phyloP scores from a whole-genome alignment of 2,888 invertebrate species.

The Catonia carolina region DNA sequence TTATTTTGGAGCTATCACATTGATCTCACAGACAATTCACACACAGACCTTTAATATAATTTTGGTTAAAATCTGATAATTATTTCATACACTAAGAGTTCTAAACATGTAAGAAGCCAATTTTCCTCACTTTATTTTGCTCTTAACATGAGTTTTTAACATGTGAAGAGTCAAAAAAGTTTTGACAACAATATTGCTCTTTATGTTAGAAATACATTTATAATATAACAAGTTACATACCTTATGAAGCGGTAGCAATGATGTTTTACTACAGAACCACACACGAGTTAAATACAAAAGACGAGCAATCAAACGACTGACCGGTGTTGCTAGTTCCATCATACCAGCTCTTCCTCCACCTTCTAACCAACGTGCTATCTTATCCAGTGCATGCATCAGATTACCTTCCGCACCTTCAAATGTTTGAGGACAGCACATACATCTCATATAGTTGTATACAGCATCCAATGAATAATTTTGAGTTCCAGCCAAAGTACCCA shows the following conservation, averaged over 20 bases:
- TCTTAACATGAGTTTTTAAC: too few relatives aligned
- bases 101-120: too few relatives aligned
- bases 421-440: conserved; percentile 62
- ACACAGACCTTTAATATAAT: too few relatives aligned
- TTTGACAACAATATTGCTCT: too few relatives aligned
- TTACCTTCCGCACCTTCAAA: conserved; percentile 91
- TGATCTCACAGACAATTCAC: too few relatives aligned
- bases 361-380: conserved; percentile 57
- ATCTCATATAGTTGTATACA: conserved; percentile 83
- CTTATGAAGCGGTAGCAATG: neutral
- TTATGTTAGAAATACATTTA: too few relatives aligned
- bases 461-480: conserved; percentile 80
- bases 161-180: too few relatives aligned
- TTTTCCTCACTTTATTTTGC: too few relatives aligned
- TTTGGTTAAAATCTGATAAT: too few relatives aligned
- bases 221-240: neutral
- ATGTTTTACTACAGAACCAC: conserved; percentile 53
- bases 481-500: conserved; percentile 78
- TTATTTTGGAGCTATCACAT: too few relatives aligned
- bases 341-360: neutral
- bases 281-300: conserved; percentile 54
- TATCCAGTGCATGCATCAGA: conserved; percentile 57
- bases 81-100: too few relatives aligned
- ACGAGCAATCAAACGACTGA: conserved; percentile 14
- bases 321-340: conserved; percentile 31